Evolutionary conservation across 2,113 vertebrate species (phyloP), one percentile per base, ranked within the genome.

Genomic region (Zosterops borbonicus): DNA sequence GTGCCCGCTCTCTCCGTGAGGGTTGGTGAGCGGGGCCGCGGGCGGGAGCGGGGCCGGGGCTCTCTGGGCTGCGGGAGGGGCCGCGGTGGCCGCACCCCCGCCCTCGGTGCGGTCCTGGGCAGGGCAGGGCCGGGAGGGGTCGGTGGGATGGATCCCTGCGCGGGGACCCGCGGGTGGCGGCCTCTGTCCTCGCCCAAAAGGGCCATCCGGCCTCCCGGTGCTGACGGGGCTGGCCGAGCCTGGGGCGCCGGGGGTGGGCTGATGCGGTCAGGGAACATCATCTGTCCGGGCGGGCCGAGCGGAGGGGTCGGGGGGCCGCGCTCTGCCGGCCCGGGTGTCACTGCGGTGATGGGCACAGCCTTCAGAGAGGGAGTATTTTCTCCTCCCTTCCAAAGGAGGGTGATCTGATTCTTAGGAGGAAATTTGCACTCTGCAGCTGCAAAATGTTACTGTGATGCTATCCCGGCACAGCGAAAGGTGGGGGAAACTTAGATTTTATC

Each of bases 161-260:
- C 19, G 23, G 49, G 22, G n/a, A 14, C 4, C 55, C 5, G 3
- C 7, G 25, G 3, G 8, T 4, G 24, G 50, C 68, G 20, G 39
- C 4, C 17, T 9, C 17, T 37, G 11, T n/a, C 27, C 39, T 53
- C 17, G 20, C 49, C 39, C 20, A 10, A 14, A 37, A 46, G 4
- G 68, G 44, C 70, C 49, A 18, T 52, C 21, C 3, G 8, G 31
- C 22, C 23, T 39, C 7, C 17, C 5, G 28, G 25, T 7, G 31
- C 7, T 12, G 4, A 9, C 58, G 25, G 58, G 9, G 49, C 50
- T 64, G 15, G 59, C n/a, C 8, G 18, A 2, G 1, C 29, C 6
- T 12, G 33, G 5, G 25, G 2, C 22, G 10, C 29, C 0, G 21
- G 1, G 1, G 0, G 39, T 7, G 1, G 5, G 10, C 14, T 2